Percentiles rank a stretch among this genome's conserved stretches.
Evolutionary conservation across 1,140 invertebrate genomes (phyloP).

Genomic region (Brachionus plicatilis): DNA sequence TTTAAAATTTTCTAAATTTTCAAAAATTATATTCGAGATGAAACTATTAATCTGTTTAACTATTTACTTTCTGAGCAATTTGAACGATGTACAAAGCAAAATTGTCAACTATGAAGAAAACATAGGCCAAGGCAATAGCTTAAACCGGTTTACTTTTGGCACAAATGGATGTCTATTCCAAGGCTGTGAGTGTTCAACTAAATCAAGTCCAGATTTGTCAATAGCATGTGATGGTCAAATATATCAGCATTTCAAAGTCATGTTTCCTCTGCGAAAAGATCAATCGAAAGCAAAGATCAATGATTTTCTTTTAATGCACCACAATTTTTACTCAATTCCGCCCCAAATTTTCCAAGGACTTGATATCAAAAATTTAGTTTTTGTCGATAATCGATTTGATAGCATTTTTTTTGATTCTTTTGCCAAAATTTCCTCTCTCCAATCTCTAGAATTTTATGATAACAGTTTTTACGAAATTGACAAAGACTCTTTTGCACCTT

Average conservation of each 20-base stretch:
- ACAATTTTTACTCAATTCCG: neutral
- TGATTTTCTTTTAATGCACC: neutral
- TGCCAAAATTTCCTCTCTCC: neutral
- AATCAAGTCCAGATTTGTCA: neutral
- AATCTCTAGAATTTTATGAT: neutral
- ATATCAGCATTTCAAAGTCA: neutral
- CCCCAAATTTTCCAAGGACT: neutral
- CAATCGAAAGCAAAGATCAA: neutral
- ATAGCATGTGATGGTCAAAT: neutral
- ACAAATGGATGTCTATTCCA: neutral
- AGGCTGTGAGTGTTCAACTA: neutral
- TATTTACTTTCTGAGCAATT: neutral
- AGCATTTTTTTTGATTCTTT: neutral
- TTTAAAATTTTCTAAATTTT: neutral
- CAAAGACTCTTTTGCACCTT: neutral
- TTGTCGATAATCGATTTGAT: neutral
- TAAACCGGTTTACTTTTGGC: neutral
- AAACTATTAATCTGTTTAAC: neutral
- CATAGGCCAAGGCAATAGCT: neutral
- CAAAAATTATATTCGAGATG: neutral
- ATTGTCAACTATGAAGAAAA: neutral
- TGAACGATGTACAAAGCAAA: neutral
- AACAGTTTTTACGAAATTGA: neutral
- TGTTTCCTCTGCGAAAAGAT: neutral
- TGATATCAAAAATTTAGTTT: neutral